Conservation (phyloP, 2,797 vertebrate species). For the Saxicola maurus region DNA sequence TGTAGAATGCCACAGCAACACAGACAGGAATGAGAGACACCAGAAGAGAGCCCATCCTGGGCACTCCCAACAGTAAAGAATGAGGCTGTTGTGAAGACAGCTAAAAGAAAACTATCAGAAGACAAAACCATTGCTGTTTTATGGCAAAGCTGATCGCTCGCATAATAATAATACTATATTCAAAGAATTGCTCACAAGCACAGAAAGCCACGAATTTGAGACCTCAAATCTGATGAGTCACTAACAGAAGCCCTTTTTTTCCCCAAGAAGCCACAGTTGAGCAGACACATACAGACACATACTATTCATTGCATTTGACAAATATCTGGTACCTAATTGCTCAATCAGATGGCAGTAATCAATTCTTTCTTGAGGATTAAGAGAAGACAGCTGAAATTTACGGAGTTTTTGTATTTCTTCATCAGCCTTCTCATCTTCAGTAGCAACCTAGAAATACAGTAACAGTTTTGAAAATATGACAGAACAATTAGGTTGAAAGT, state of each 20-base stretch:
- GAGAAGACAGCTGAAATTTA: conserved; percentile 92
- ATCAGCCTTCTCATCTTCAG: conserved; percentile 51
- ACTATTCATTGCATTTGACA: neutral
- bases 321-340: conserved; percentile 81
- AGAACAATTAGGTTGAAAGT: neutral
- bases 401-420: conserved; percentile 71
- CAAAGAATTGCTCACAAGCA: neutral
- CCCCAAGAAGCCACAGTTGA: neutral
- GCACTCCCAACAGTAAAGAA: neutral
- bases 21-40: neutral
- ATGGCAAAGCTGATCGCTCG: neutral
- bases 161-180: neutral
- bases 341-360: conserved; percentile 96
- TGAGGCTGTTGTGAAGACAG: neutral
- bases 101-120: neutral
- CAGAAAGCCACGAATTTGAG: neutral
- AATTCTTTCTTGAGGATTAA: conserved; percentile 93
- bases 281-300: neutral
- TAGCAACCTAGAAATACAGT: conserved; percentile 51
- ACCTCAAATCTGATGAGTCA: neutral
- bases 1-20: neutral
- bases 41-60: neutral
- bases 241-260: conserved; percentile 17
- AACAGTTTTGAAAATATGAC: neutral
- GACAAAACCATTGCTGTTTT: conserved; percentile 17